Conservation (phyloP, 2,113 vertebrate genomes). For the Verasper variegatus region DNA sequence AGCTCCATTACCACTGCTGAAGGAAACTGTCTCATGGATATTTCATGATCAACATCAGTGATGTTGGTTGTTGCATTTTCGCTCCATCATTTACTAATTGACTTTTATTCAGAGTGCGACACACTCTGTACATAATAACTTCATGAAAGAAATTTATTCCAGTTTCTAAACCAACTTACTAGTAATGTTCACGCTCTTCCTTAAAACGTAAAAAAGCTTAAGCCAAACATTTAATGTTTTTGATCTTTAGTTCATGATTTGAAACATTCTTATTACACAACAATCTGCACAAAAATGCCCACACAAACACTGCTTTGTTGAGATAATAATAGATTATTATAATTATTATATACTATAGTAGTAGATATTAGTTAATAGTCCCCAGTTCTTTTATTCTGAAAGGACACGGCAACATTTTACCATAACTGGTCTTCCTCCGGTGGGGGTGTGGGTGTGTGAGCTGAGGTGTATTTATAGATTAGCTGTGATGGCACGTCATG, state of each 20-base stretch:
- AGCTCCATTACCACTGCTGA: slow-evolving; percentile 31
- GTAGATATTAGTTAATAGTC: too few species aligned
- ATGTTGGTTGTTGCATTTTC: slow-evolving; percentile 40
- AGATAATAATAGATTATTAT: too few species aligned
- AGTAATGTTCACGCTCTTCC: not conserved
- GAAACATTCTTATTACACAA: too few species aligned
- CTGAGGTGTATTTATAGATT: not conserved
- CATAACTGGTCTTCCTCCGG: not conserved
- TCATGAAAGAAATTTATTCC: slow-evolving; percentile 1
- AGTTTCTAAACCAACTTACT: too few species aligned
- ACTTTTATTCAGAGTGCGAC: slow-evolving; percentile 55
- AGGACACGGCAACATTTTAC: not conserved
- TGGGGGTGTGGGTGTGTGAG: not conserved
- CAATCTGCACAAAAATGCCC: too few species aligned
- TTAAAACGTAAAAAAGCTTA: not conserved
- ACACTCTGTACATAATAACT: slow-evolving; percentile 33
- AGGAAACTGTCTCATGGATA: slow-evolving; percentile 45
- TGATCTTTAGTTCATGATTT: too few species aligned
- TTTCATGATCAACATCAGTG: slow-evolving; percentile 60
- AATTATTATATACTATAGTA: too few species aligned
- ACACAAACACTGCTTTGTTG: too few species aligned
- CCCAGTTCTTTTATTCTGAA: too few species aligned
- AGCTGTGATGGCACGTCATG: not conserved
- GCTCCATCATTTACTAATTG: slow-evolving; percentile 70
- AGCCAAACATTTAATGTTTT: too few species aligned